Conservation (phyloP, 1,140 invertebrate species). For the Platorchestia sp. region DNA sequence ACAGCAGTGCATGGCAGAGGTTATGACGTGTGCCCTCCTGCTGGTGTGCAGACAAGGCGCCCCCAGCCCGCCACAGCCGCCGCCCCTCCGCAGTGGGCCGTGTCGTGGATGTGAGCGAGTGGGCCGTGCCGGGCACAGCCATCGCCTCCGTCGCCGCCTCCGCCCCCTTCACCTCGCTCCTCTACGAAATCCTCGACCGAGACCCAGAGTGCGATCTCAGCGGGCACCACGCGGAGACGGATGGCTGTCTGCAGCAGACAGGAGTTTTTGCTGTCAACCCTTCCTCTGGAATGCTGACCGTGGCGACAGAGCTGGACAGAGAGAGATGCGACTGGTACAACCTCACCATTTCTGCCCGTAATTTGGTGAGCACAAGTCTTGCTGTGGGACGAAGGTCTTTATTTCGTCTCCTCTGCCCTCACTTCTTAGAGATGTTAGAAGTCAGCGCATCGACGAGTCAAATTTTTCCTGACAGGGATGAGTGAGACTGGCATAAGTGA, state of each 20-base stretch:
- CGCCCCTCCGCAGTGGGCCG: conserved; percentile 70
- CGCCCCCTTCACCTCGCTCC: conserved; percentile 77
- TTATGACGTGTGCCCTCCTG: neutral
- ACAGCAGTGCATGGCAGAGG: neutral
- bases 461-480: no score
- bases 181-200: conserved; percentile 86
- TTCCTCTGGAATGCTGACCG: conserved; percentile 82
- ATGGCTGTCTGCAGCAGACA: neutral
- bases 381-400: no score
- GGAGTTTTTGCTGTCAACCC: conserved; percentile 87
- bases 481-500: no score
- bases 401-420: no score
- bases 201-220: conserved; percentile 71
- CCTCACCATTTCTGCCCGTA: conserved; percentile 85
- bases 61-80: neutral
- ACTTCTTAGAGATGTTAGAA: no score
- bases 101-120: conserved; percentile 66
- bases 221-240: neutral
- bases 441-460: no score
- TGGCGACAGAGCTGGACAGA: conserved; percentile 83
- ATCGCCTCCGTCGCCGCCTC: conserved; percentile 59
- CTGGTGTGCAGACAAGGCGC: neutral
- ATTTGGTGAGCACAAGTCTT: conserved; percentile 87
- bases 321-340: conserved; percentile 85
- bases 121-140: conserved; percentile 56